Evolutionary conservation across 2,888 invertebrate genomes (phyloP).

Genomic region (Balanococcus diminutus): DNA sequence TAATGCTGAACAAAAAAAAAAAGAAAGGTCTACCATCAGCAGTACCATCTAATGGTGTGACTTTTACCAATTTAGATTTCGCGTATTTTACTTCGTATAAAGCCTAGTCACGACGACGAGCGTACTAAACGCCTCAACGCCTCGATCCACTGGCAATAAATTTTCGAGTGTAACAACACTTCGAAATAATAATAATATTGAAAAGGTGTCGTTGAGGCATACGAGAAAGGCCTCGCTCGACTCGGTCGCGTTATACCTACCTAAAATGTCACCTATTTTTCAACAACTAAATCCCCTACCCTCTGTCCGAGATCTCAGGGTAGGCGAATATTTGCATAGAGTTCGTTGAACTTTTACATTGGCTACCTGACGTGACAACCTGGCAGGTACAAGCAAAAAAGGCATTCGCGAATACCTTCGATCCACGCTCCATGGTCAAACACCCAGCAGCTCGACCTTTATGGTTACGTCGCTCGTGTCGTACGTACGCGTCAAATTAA

Average conservation of each 20-base stretch:
- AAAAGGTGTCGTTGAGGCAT: too few relatives aligned
- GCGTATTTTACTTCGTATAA: neutral
- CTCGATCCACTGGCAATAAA: neutral
- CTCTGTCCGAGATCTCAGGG: neutral
- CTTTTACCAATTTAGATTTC: neutral
- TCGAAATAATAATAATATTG: neutral
- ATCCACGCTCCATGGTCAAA: neutral
- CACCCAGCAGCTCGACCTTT: neutral
- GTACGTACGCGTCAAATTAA: neutral
- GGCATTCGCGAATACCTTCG: neutral
- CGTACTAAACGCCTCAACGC: neutral
- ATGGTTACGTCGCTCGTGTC: neutral
- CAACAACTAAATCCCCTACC: neutral
- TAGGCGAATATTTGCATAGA: neutral
- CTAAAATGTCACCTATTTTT: neutral
- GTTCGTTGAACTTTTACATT: neutral
- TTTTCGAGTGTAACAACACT: neutral
- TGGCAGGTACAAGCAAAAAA: neutral
- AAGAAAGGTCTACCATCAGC: neutral
- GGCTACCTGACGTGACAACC: neutral
- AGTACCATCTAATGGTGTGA: neutral
- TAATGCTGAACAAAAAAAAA: neutral
- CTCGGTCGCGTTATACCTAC: neutral
- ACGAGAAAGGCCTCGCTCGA: neutral
- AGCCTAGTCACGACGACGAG: neutral